Percentiles rank a stretch among this genome's conserved stretches.
Evolutionary conservation across 2,888 invertebrate species (phyloP).

Genomic region (Alloscopus bannaensis): DNA sequence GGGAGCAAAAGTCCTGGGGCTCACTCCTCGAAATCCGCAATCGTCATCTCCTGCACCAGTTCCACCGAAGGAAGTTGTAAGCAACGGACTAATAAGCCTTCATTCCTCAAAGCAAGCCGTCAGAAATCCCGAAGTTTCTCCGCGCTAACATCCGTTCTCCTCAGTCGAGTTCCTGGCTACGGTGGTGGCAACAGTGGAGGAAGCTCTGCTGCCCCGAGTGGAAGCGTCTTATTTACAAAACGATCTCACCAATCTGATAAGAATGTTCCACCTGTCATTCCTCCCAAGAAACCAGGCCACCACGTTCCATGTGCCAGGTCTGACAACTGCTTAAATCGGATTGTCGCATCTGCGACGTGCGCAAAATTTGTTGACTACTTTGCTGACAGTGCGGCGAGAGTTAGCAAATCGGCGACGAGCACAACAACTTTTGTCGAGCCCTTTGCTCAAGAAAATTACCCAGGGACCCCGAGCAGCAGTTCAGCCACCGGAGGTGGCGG

Average conservation of each 20-base stretch:
- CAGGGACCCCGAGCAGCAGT: conserved; percentile 33
- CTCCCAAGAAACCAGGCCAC: conserved; percentile 44
- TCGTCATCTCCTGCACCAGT: conserved; percentile 43
- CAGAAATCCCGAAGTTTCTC: conserved; percentile 61
- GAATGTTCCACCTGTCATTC: conserved; percentile 45
- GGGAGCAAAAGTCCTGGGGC: conserved; percentile 58
- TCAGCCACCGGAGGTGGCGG: conserved; percentile 18
- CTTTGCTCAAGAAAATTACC: conserved; percentile 15
- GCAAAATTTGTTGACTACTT: conserved; percentile 59
- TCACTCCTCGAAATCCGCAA: conserved; percentile 58
- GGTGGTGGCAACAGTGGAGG: conserved; percentile 41
- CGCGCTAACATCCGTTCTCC: conserved; percentile 52
- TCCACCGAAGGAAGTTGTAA: conserved; percentile 10
- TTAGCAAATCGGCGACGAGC: conserved; percentile 39
- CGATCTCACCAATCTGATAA: conserved; percentile 52
- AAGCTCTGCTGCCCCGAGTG: conserved; percentile 42
- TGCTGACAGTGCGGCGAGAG: conserved; percentile 38
- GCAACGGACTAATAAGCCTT: conserved; percentile 41
- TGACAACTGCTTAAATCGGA: conserved; percentile 71
- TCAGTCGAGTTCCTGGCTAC: conserved; percentile 57
- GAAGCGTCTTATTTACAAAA: conserved; percentile 42
- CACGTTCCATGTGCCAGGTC: conserved; percentile 69
- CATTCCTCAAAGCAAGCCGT: conserved; percentile 52
- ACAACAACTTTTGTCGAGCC: conserved; percentile 46
- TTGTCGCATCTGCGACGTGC: conserved; percentile 66